phyloP scores from a whole-genome alignment of 2,797 vertebrate genomes.

The Pangasius krempfi region DNA sequence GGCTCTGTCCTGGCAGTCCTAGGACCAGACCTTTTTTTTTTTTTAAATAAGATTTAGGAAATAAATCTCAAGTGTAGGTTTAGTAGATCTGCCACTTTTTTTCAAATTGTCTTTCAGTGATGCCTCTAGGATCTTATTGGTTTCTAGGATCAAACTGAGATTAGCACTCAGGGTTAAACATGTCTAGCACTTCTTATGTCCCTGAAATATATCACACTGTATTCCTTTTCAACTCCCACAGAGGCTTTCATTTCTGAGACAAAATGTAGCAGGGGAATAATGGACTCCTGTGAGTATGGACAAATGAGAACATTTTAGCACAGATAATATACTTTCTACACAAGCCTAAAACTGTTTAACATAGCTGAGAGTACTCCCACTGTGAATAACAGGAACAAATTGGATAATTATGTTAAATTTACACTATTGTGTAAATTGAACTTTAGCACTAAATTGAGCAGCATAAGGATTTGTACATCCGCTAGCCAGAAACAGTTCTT shows the following conservation, averaged over 20 bases:
- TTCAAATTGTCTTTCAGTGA: neutral
- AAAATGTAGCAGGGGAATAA: constrained; percentile 17
- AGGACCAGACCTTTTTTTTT: neutral
- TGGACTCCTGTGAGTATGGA: neutral
- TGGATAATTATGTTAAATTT: constrained; percentile 5
- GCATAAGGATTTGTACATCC: neutral
- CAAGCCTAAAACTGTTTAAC: constrained; percentile 8
- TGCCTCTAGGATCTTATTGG: neutral
- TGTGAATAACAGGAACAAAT: neutral
- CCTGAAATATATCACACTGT: neutral
- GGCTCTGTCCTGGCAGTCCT: neutral
- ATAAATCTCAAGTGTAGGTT: neutral
- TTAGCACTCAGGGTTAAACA: neutral
- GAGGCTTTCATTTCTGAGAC: neutral
- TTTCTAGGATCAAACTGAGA: neutral
- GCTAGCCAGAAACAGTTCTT: neutral
- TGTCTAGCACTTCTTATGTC: neutral
- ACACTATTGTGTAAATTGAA: neutral
- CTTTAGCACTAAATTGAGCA: neutral
- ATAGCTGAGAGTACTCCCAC: neutral
- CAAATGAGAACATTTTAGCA: constrained; percentile 19
- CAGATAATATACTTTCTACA: constrained; percentile 21
- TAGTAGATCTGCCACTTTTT: neutral
- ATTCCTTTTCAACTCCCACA: neutral
- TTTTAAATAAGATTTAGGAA: neutral